phyloP scores from a whole-genome alignment of 1,140 invertebrate genomes.

The Adelges cooleyi region DNA sequence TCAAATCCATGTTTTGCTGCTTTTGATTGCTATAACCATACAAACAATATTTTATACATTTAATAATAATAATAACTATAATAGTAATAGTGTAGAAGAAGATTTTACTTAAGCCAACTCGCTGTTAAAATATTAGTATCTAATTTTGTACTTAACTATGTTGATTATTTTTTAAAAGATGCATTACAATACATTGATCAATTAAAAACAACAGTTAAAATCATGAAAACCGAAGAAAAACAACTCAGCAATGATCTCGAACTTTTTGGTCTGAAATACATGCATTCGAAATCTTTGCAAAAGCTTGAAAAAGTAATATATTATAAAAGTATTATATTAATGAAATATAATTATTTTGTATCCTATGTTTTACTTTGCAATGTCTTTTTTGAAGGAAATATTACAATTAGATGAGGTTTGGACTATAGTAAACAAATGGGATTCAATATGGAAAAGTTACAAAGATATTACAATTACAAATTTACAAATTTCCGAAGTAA shows the following conservation, averaged over 20 bases:
- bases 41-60: too few relatives aligned
- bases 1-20: too few relatives aligned
- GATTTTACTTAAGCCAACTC: too few relatives aligned
- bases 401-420: background rate
- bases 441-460: background rate
- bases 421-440: background rate
- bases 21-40: too few relatives aligned
- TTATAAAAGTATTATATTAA: too few relatives aligned
- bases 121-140: too few relatives aligned
- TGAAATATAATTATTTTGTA: too few relatives aligned
- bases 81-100: too few relatives aligned
- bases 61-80: too few relatives aligned
- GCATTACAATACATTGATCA: background rate
- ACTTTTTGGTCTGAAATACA: background rate
- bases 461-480: background rate
- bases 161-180: background rate
- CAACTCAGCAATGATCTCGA: background rate
- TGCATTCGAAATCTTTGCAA: background rate
- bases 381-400: background rate
- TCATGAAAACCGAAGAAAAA: slow-evolving; percentile 2
- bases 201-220: background rate
- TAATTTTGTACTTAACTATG: background rate
- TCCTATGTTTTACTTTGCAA: too few relatives aligned
- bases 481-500: background rate
- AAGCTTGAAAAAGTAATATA: slow-evolving; percentile 3